Conservation (phyloP, 2,113 vertebrate species). For the Semnopithecus entellus region DNA sequence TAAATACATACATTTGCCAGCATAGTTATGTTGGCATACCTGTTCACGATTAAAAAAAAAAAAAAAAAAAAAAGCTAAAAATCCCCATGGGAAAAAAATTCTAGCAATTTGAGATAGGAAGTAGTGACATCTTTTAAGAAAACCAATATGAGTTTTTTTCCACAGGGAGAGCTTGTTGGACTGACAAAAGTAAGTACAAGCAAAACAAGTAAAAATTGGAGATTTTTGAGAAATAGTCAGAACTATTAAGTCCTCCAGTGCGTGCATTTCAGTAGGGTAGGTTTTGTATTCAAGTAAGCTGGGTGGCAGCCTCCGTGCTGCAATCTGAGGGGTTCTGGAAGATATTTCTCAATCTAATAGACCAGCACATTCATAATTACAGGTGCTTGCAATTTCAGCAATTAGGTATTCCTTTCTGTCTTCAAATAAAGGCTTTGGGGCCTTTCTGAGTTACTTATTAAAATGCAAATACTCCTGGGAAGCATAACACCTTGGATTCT, state of each 20-base stretch:
- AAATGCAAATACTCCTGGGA: slow-evolving; percentile 58
- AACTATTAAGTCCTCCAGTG: neutral
- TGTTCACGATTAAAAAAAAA: neutral
- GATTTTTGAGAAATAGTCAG: neutral
- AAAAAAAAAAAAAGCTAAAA: neutral
- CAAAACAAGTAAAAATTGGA: neutral
- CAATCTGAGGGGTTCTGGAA: neutral
- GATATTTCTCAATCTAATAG: slow-evolving; percentile 32
- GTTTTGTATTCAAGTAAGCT: neutral
- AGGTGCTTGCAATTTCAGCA: slow-evolving; percentile 49
- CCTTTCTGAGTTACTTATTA: slow-evolving; percentile 66
- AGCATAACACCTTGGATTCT: slow-evolving; percentile 4
- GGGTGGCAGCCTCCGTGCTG: neutral
- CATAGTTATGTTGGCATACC: neutral
- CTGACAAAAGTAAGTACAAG: neutral
- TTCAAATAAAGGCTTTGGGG: slow-evolving; percentile 58
- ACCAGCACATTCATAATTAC: slow-evolving; percentile 32
- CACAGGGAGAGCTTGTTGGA: neutral
- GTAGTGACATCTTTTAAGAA: neutral
- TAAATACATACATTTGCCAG: neutral
- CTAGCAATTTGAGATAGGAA: neutral
- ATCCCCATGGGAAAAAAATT: neutral
- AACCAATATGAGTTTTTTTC: neutral
- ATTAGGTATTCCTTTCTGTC: slow-evolving; percentile 59
- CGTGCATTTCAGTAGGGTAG: neutral